phyloP scores from a whole-genome alignment of 2,888 invertebrate genomes.

The Pycnomerus fuliginosus region DNA sequence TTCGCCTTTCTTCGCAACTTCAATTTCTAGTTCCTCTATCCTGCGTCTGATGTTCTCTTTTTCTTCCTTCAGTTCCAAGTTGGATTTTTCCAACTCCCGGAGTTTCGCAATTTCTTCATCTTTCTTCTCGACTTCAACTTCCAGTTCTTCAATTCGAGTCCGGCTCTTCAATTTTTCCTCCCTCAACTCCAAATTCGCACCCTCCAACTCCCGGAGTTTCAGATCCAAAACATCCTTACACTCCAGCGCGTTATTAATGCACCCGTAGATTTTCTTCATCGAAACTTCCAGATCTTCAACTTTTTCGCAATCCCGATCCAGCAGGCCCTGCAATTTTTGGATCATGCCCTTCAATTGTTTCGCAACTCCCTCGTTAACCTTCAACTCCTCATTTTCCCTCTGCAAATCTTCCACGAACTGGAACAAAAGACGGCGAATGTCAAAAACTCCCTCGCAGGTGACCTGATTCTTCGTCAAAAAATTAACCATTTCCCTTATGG shows the following conservation, averaged over 20 bases:
- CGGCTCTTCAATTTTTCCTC: conserved; percentile 17
- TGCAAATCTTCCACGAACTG: conserved; percentile 2
- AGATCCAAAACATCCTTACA: no score
- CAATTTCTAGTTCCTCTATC: conserved; percentile 31
- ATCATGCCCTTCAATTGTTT: conserved; percentile 5
- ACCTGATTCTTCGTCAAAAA: neutral
- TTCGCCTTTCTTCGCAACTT: conserved; percentile 27
- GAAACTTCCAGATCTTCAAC: neutral
- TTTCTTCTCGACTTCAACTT: conserved; percentile 25
- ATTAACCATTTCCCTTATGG: conserved; percentile 19
- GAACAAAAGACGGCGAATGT: conserved; percentile 4
- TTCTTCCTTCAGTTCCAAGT: conserved; percentile 6
- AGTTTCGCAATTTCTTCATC: conserved; percentile 7
- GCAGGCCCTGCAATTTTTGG: conserved; percentile 4
- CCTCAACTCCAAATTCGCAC: conserved; percentile 5
- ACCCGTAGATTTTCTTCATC: no score
- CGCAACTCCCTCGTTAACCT: neutral
- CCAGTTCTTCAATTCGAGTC: conserved; percentile 26
- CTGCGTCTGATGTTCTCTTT: conserved; percentile 38
- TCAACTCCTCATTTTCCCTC: conserved; percentile 3
- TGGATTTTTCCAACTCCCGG: conserved; percentile 1
- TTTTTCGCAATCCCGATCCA: neutral
- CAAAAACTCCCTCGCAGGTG: conserved; percentile 3
- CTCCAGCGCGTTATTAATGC: no score
- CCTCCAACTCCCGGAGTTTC: conserved; percentile 9